Evolutionary conservation across 1,140 invertebrate species (phyloP).

Genomic region (Aricia agestis): DNA sequence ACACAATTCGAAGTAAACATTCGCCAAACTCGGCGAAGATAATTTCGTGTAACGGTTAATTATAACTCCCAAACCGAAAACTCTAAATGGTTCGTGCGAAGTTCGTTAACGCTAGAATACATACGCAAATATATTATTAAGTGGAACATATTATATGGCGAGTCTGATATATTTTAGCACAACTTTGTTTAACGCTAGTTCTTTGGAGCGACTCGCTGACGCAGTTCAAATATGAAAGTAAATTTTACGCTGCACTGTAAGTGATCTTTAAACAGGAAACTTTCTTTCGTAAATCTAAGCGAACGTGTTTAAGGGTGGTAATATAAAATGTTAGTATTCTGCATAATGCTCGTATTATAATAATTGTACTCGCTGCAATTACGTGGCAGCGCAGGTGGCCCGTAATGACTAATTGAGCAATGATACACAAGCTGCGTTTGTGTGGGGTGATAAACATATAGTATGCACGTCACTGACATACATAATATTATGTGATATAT

Average conservation of each 20-base stretch:
- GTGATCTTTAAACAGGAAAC: conserved; percentile 24
- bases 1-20: conserved; percentile 17
- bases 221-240: conserved; percentile 1
- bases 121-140: conserved; percentile 10
- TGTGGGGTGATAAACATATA: background rate
- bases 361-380: background rate
- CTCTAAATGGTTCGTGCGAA: conserved; percentile 8
- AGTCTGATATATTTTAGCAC: conserved; percentile 2
- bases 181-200: background rate
- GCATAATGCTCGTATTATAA: too few species aligned
- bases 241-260: conserved; percentile 13
- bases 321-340: too few species aligned
- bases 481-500: background rate
- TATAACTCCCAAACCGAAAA: conserved; percentile 12
- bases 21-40: conserved; percentile 15
- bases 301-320: too few species aligned
- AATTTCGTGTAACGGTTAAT: conserved; percentile 8
- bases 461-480: background rate
- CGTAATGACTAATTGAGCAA: background rate
- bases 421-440: background rate
- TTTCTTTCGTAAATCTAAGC: background rate
- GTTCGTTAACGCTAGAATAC: conserved; percentile 9
- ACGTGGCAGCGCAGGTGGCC: background rate
- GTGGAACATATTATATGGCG: background rate
- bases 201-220: background rate